Base-by-base conservation (phyloP, 2,797 vertebrate genomes). In the Neomorphus geoffroyi region DNA sequence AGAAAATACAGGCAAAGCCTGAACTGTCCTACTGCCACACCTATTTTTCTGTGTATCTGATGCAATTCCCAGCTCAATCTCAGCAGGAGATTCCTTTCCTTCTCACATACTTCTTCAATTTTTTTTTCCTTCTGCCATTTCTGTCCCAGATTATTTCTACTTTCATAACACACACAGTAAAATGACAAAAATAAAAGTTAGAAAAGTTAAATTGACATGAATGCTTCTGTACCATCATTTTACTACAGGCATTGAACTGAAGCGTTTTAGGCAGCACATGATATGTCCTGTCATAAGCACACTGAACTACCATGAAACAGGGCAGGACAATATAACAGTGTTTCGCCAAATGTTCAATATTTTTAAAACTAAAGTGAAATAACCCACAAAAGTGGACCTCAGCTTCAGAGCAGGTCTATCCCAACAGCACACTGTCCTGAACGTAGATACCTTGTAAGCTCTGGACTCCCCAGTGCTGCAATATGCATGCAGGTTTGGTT, bases 1-100 rank as follows among this genome's bases (percentile, higher is more conserved):
- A 75, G n/a, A 71, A 67, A 95, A 75, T 82, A 67, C 11, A 84
- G 62, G 78, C 77, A 86, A 94, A 90, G 75, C 51, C 80, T 27
- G 33, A 58, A 77, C 43, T 48, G 69, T 87, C 61, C 86, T 39
- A 83, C 17, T 83, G 69, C 50, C 93, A 91, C 90, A 81, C 43
- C 53, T 85, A 62, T 79, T 65, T 35, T 69, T 43, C 62, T 79
- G 19, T 13, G 10, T 56, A 62, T 77, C 45, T 77, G 74, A 90
- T 78, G 37, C 32, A 94, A 94, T 80, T 61, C 64, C 71, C 74
- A 46, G 60, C 30, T 72, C 77, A 81, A 92, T 33, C 41, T 61
- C 3, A 0, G 32, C 30, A 93, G 61, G 12, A 80, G n/a, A 74
- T 74, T 88, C 64, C 62, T 84, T 91, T 84, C 32, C 26, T 88